Evolutionary conservation across 2,888 invertebrate genomes (phyloP).

Genomic region (Limenitis arthemis): DNA sequence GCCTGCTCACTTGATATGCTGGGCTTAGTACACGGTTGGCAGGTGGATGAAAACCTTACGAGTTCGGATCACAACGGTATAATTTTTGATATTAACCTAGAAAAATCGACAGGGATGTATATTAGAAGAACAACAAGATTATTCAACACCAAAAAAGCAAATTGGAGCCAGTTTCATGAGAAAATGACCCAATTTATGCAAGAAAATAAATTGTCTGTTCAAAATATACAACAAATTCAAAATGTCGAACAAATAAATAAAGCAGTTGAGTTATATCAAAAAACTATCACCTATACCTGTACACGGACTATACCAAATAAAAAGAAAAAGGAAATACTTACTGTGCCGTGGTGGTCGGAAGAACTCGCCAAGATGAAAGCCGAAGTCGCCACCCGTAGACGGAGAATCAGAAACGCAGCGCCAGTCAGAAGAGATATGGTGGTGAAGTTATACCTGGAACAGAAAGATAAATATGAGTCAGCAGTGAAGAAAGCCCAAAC

Average conservation of each 20-base stretch:
- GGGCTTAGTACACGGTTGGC: no score
- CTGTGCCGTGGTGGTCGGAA: conserved; percentile 10
- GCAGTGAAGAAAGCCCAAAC: background rate
- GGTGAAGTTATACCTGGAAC: background rate
- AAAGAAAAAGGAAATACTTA: background rate
- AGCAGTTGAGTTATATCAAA: background rate
- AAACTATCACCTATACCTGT: background rate
- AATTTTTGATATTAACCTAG: background rate
- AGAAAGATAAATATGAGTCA: background rate
- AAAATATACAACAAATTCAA: background rate
- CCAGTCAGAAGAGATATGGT: background rate
- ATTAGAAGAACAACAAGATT: no score
- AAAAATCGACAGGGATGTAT: no score
- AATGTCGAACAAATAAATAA: background rate
- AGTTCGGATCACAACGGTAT: background rate
- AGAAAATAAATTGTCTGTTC: background rate
- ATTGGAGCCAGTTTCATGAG: background rate
- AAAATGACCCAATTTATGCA: background rate
- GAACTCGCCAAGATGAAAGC: conserved; percentile 1
- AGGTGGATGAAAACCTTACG: no score
- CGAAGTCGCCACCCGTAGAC: background rate
- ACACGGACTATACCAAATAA: background rate
- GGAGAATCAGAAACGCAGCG: conserved; percentile 6
- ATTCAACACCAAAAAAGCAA: background rate
- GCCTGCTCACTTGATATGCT: no score